Conservation (phyloP, 1,140 invertebrate genomes). For the Drosophila dunni region DNA sequence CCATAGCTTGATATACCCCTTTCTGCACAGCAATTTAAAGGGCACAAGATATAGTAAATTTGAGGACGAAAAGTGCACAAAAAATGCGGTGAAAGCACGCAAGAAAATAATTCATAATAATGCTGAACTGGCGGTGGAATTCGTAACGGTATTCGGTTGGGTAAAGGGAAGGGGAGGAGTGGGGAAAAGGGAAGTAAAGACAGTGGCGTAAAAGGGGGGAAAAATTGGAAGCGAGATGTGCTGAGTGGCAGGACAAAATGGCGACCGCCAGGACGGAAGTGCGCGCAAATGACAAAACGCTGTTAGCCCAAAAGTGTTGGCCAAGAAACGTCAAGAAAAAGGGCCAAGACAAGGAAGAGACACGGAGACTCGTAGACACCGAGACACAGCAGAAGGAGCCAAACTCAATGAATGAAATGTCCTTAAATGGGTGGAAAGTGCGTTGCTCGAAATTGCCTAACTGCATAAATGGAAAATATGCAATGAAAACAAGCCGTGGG, state of each 20-base stretch:
- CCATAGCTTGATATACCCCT: not conserved
- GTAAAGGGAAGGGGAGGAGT: not conserved
- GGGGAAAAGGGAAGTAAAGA: not conserved
- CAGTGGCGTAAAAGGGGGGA: not conserved
- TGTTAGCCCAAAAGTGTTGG: slow-evolving; percentile 61
- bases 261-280: slow-evolving; percentile 49
- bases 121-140: slow-evolving; percentile 32
- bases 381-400: slow-evolving; percentile 5
- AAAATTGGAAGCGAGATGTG: not conserved
- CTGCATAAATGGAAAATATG: slow-evolving; percentile 43
- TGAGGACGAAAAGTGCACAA: slow-evolving; percentile 28
- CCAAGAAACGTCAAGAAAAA: slow-evolving; percentile 4
- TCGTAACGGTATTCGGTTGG: not conserved
- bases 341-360: not conserved
- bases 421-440: slow-evolving; percentile 20
- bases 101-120: slow-evolving; percentile 70
- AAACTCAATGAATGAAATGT: slow-evolving; percentile 7
- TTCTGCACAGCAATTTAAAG: not conserved
- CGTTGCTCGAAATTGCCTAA: slow-evolving; percentile 22
- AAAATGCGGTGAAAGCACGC: slow-evolving; percentile 55
- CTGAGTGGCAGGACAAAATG: slow-evolving; percentile 49
- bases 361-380: not conserved
- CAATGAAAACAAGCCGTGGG: slow-evolving; percentile 12
- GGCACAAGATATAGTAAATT: not conserved
- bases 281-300: slow-evolving; percentile 56